Evolutionary conservation across 2,113 vertebrate genomes (phyloP).

Genomic region (Gobio gobio): DNA sequence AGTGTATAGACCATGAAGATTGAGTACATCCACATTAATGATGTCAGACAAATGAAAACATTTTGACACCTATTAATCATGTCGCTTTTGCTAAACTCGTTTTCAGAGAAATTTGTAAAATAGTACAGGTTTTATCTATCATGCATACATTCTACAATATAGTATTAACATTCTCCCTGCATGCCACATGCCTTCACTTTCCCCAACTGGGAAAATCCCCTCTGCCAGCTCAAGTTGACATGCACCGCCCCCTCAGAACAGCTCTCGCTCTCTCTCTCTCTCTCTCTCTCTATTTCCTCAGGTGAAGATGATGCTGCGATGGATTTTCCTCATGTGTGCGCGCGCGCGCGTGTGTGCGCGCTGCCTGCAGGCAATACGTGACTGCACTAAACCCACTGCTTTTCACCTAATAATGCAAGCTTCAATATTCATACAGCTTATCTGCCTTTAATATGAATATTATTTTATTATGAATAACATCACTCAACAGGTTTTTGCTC

Average conservation of each 20-base stretch:
- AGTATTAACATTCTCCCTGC: background rate
- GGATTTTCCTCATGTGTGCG: too few species aligned
- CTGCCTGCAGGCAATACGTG: slow-evolving; percentile 5
- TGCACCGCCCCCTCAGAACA: background rate
- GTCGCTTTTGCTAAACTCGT: background rate
- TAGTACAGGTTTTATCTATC: background rate
- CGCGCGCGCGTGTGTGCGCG: background rate
- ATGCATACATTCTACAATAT: background rate
- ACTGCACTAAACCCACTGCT: slow-evolving; percentile 22
- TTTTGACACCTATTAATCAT: background rate
- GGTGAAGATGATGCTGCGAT: slow-evolving; percentile 22
- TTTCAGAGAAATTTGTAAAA: background rate
- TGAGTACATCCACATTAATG: background rate
- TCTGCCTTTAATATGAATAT: background rate
- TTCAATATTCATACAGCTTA: background rate
- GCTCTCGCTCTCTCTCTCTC: too few species aligned
- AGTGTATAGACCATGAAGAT: background rate
- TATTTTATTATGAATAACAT: background rate
- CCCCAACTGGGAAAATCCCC: slow-evolving; percentile 12
- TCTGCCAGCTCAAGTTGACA: slow-evolving; percentile 1
- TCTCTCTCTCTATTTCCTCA: background rate
- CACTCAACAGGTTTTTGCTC: slow-evolving; percentile 7
- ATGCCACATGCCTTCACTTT: background rate
- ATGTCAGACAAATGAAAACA: background rate
- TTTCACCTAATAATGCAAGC: background rate